Conservation (phyloP, 1,140 invertebrate genomes). For the Leptinotarsa undecemlineata region DNA sequence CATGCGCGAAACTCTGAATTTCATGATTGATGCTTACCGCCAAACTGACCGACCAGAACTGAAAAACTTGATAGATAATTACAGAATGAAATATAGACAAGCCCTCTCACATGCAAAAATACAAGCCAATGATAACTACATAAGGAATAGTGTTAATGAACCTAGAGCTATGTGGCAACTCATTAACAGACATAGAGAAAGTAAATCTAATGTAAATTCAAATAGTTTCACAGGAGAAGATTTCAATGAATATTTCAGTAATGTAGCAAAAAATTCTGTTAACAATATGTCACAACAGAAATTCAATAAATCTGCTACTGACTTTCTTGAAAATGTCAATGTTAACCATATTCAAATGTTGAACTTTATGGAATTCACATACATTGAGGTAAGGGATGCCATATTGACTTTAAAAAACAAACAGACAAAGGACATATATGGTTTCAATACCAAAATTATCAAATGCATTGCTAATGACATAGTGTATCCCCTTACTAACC, state of each 20-base stretch:
- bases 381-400: background rate
- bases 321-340: background rate
- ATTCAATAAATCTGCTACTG: background rate
- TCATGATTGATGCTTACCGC: background rate
- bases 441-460: background rate
- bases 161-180: constrained; percentile 9
- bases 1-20: background rate
- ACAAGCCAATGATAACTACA: background rate
- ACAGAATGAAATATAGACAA: constrained; percentile 7
- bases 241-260: constrained; percentile 3
- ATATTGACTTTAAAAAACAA: background rate
- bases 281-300: background rate
- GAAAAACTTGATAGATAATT: background rate
- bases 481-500: background rate
- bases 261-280: background rate
- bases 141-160: constrained; percentile 4
- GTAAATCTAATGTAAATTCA: background rate
- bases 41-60: background rate
- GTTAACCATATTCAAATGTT: background rate
- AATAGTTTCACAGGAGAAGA: constrained; percentile 5
- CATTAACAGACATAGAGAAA: constrained; percentile 6
- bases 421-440: background rate
- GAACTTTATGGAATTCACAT: background rate
- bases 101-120: constrained; percentile 8
- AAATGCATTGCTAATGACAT: constrained; percentile 5